These are phyloP conservation scores for Scelioninae gen. 1 DNA, from an alignment of 2,888 invertebrate genomes.

Conservation along the genomic window DNA sequence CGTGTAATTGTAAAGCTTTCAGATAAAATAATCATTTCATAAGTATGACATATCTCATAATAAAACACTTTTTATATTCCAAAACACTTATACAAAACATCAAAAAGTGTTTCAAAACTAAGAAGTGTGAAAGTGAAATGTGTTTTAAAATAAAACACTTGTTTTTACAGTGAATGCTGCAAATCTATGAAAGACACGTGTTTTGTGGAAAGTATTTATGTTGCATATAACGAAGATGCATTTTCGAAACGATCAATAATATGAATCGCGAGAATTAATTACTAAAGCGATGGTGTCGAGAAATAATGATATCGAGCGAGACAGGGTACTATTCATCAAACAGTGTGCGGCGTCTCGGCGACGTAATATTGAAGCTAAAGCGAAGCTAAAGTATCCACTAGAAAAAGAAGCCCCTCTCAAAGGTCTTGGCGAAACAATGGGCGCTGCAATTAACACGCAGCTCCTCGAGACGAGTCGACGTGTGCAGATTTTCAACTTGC, in stretches of 20 bases:
- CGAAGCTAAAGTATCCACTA: conserved; percentile 70
- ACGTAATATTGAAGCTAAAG: conserved; percentile 68
- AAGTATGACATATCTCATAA: no score
- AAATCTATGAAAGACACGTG: conserved; percentile 14
- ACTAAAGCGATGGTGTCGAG: conserved; percentile 56
- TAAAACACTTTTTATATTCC: no score
- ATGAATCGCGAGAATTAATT: conserved; percentile 64
- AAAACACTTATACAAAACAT: no score
- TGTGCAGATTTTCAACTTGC: conserved; percentile 72
- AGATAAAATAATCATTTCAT: no score
- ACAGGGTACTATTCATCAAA: conserved; percentile 60
- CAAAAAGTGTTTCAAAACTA: no score
- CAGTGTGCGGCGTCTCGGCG: conserved; percentile 64
- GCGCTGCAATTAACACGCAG: conserved; percentile 73
- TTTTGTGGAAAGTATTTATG: conserved; percentile 46
- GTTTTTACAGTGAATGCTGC: no score
- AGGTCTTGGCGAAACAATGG: conserved; percentile 68
- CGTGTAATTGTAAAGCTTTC: neutral
- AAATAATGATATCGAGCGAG: conserved; percentile 68
- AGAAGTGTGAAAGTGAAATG: no score
- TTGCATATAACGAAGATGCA: conserved; percentile 39
- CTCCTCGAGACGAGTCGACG: conserved; percentile 74
- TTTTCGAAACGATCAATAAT: conserved; percentile 52
- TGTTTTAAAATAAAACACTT: no score
- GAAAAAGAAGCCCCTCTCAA: conserved; percentile 69